Conservation (phyloP, 1,140 invertebrate species). For the Tachypleus tridentatus region DNA sequence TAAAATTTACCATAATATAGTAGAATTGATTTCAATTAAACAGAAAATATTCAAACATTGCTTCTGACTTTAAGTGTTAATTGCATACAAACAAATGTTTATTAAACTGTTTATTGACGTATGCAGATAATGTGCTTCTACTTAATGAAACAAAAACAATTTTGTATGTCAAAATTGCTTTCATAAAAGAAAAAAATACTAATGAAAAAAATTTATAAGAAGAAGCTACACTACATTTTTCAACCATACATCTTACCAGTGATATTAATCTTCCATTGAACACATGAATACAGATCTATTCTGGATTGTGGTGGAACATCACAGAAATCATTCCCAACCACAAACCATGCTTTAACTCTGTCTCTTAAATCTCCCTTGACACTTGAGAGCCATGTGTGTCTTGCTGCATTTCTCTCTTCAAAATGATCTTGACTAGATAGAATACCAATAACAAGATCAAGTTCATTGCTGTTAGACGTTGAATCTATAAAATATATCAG, state of each 20-base stretch:
- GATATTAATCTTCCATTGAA: slow-evolving; percentile 8
- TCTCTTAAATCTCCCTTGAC: slow-evolving; percentile 2
- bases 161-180: too few species aligned
- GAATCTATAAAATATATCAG: background rate
- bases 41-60: too few species aligned
- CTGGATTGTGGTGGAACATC: slow-evolving; percentile 16
- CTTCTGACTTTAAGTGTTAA: too few species aligned
- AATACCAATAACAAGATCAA: slow-evolving; percentile 17
- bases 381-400: slow-evolving; percentile 18
- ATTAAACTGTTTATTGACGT: too few species aligned
- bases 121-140: too few species aligned
- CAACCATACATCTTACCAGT: background rate
- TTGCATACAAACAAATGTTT: too few species aligned
- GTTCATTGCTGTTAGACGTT: background rate
- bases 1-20: too few species aligned
- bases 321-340: slow-evolving; percentile 19
- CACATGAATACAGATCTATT: slow-evolving; percentile 16
- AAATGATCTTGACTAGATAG: slow-evolving; percentile 20
- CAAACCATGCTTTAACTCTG: slow-evolving; percentile 17
- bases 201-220: too few species aligned
- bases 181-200: too few species aligned
- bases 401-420: slow-evolving; percentile 16
- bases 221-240: too few species aligned
- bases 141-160: too few species aligned
- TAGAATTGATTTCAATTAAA: too few species aligned